Evolutionary conservation across 92 coral and sea anemone species (phyloP).

Genomic region (Parazoanthus atlanticus): DNA sequence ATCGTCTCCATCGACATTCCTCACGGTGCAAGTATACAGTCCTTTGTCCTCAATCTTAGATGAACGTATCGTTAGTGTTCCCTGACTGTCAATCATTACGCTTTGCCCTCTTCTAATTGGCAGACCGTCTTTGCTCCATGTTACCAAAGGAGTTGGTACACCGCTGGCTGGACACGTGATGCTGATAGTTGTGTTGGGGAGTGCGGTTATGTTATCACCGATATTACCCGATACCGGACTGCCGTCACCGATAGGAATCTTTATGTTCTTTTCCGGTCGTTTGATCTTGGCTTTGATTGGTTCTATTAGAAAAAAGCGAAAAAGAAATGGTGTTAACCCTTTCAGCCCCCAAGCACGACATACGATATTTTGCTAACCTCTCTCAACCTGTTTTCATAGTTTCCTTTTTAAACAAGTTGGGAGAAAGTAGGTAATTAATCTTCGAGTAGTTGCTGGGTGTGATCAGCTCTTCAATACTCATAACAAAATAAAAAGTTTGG

Average conservation of each 20-base stretch:
- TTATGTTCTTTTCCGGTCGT: conserved; percentile 16
- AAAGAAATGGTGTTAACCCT: neutral
- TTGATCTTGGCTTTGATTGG: conserved; percentile 17
- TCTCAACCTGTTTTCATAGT: no score
- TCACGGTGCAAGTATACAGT: conserved; percentile 22
- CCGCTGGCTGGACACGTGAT: conserved; percentile 36
- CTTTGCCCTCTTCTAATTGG: conserved; percentile 6
- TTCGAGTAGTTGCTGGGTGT: no score
- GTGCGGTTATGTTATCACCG: conserved; percentile 35
- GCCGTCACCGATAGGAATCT: conserved; percentile 36
- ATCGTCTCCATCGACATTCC: conserved; percentile 14
- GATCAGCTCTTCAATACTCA: no score
- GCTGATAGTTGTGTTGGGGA: conserved; percentile 24
- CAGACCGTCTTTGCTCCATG: conserved; percentile 21
- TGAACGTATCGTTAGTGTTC: conserved; percentile 23
- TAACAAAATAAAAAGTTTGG: no score
- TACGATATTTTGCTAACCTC: no score
- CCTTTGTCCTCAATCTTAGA: conserved; percentile 33
- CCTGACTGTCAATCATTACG: conserved; percentile 3
- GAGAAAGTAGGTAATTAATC: no score
- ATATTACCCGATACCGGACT: conserved; percentile 27
- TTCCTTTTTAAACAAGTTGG: no score
- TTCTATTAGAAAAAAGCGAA: neutral
- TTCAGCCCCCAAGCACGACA: no score
- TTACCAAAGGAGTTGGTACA: conserved; percentile 9